Conservation (phyloP, 2,113 vertebrate species). For the Pygoscelis adeliae region DNA sequence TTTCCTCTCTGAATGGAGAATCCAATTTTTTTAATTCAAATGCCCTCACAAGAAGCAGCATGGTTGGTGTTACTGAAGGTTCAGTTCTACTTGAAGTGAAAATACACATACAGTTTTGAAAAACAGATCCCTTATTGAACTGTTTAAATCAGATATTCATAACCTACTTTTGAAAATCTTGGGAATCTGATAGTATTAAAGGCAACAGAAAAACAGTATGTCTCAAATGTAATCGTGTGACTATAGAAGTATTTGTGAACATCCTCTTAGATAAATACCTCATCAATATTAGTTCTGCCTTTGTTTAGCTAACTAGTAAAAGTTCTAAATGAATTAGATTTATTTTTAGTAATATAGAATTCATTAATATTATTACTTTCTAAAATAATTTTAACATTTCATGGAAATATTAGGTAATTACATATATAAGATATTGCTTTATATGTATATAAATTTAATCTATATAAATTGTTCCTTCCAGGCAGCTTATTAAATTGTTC, state of each 20-base stretch:
- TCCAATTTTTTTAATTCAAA: neutral
- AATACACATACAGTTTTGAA: neutral
- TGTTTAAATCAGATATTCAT: neutral
- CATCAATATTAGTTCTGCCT: neutral
- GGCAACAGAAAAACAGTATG: neutral
- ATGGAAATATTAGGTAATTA: neutral
- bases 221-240: neutral
- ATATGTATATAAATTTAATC: neutral
- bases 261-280: neutral
- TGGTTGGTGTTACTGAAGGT: neutral
- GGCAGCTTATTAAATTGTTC: neutral
- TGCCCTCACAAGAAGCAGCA: neutral
- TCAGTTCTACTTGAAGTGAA: neutral
- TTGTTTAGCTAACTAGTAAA: neutral
- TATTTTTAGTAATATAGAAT: neutral
- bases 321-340: neutral
- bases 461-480: neutral
- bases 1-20: neutral
- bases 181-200: neutral
- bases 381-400: neutral
- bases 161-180: neutral
- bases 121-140: neutral
- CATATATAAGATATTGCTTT: neutral
- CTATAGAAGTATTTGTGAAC: neutral
- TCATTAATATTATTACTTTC: neutral